Base-by-base conservation (phyloP, 2,888 invertebrate genomes). In the Tridacna crocea region DNA sequence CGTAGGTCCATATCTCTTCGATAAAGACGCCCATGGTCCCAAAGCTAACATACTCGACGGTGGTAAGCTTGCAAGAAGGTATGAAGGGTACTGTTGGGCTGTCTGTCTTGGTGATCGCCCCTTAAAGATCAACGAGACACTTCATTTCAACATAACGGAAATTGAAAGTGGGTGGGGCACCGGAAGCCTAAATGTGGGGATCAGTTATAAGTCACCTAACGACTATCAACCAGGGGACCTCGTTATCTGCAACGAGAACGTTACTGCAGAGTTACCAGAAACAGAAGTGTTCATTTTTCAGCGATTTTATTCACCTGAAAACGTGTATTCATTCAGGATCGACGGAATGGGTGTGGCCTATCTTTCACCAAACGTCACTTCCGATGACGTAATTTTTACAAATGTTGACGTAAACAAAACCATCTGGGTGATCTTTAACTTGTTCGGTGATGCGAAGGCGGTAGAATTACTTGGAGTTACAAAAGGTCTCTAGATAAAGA, bases 401-500 rank as follows among this genome's bases (percentile, higher is more conserved):
- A 82, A 78, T 26, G 86, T 86, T 72, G 82, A 86, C 80, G 80
- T 86, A 48, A 83, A 17, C 12, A 81, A 60, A 55, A 70, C 79
- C 15, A 78, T 86, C 36, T 86, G 83, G 83, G 75, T 81, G 22
- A 73, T 86, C n/a, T 83, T 83, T 55, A 86, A 86, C 55, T 66
- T 86, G 27, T 86, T 80, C 70, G 86, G 86, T 15, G 80, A 86
- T n/a, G 78, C 75, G 8, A 86, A 86, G 60, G 86, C 83, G 13
- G 77, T 86, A 15, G 79, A 77, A 24, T 72, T 84, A 75, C 63
- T 84, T 22, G 80, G 80, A 26, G 75, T 48, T 19, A 61, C 74
- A 15, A 22, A 46, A 46, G 26, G 46, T 36, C 51, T 8, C 13
- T 17, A n/a, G n/a, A n/a, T n/a, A n/a, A 68, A 36, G 27, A 1